phyloP scores from a whole-genome alignment of 2,888 invertebrate genomes.

The Cataglyphis albicans region DNA sequence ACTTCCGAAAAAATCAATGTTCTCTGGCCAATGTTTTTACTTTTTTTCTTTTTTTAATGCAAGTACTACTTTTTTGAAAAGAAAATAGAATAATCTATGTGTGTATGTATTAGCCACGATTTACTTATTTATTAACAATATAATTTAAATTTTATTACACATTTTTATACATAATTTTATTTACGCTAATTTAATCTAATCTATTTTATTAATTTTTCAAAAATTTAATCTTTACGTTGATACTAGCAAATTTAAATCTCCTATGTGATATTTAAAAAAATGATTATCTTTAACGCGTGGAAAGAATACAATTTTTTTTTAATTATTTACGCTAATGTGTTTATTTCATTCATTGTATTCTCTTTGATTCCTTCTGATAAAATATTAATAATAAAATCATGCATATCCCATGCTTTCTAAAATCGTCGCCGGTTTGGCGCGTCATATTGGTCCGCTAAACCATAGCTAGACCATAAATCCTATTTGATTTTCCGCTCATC shows the following conservation, averaged over 20 bases:
- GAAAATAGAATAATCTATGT: too few relatives aligned
- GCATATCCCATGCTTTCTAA: not conserved
- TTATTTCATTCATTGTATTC: not conserved
- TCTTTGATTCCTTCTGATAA: not conserved
- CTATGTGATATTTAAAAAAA: not conserved
- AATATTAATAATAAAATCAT: not conserved
- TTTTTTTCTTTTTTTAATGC: conserved; percentile 27
- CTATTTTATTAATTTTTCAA: conserved; percentile 18
- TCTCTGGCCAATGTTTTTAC: not conserved
- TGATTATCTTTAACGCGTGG: not conserved
- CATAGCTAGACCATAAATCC: conserved; percentile 78
- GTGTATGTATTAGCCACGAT: not conserved
- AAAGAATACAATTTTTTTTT: not conserved
- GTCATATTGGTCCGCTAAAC: conserved; percentile 33
- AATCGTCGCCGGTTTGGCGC: conserved; percentile 27
- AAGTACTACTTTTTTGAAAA: not conserved
- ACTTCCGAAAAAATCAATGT: conserved; percentile 32
- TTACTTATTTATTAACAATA: not conserved
- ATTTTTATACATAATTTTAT: not conserved
- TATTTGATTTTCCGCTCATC: conserved; percentile 79
- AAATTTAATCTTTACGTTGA: not conserved
- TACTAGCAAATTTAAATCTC: not conserved
- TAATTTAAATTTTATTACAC: not conserved
- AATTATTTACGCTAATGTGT: too few relatives aligned
- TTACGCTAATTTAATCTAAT: not conserved